phyloP scores from a whole-genome alignment of 2,888 invertebrate species.

The Drosophila mulleri region DNA sequence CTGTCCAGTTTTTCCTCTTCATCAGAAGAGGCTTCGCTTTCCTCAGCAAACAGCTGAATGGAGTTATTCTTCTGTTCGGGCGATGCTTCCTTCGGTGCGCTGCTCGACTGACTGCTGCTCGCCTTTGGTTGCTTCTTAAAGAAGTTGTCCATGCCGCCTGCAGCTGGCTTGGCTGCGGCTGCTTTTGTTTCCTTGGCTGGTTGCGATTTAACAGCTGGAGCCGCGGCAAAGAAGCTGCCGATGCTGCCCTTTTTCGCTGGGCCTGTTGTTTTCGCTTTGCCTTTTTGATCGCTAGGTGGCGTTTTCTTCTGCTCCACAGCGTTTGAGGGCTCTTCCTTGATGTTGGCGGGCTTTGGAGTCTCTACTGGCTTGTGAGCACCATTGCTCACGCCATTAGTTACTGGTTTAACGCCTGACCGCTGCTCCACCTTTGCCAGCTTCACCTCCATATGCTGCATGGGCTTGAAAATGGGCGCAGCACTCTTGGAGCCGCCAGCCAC shows the following conservation, averaged over 20 bases:
- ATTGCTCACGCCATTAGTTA: constrained; percentile 39
- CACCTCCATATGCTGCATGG: constrained; percentile 69
- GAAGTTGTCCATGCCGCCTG: constrained; percentile 59
- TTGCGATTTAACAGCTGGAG: constrained; percentile 45
- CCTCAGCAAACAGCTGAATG: constrained; percentile 74
- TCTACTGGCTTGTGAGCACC: constrained; percentile 21
- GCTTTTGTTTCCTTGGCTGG: constrained; percentile 55
- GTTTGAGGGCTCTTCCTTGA: constrained; percentile 20
- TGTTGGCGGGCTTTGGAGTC: constrained; percentile 7
- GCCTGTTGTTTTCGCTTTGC: constrained; percentile 10
- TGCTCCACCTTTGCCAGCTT: constrained; percentile 58
- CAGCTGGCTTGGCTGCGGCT: constrained; percentile 42
- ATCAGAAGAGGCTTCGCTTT: constrained; percentile 77
- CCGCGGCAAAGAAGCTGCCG: constrained; percentile 70
- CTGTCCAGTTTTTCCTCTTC: constrained; percentile 82
- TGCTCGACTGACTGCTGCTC: constrained; percentile 11
- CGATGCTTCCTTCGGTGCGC: constrained; percentile 34
- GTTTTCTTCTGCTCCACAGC: constrained; percentile 45
- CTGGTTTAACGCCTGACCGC: constrained; percentile 27
- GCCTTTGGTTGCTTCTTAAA: constrained; percentile 59
- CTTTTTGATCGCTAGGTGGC: constrained; percentile 51
- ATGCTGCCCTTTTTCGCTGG: constrained; percentile 71
- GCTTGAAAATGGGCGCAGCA: constrained; percentile 75
- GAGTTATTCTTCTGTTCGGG: constrained; percentile 53
- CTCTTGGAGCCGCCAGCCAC: constrained; percentile 80